phyloP scores from a whole-genome alignment of 2,797 vertebrate genomes.

The Phyllotis vaccarum region DNA sequence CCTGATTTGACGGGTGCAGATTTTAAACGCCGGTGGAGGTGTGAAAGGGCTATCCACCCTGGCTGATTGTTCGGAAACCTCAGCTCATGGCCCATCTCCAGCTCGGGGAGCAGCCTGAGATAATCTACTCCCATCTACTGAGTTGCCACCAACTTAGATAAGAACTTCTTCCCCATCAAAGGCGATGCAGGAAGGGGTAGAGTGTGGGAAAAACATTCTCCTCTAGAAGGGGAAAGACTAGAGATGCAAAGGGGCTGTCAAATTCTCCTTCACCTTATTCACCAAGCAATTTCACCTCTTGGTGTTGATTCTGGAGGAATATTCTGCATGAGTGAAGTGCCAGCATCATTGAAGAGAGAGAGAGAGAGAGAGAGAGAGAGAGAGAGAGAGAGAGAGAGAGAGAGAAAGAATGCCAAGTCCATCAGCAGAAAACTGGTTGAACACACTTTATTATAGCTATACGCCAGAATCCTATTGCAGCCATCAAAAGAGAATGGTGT shows the following conservation, averaged over 20 bases:
- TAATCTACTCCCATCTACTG: background rate
- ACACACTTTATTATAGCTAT: constrained; percentile 59
- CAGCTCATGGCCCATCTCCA: background rate
- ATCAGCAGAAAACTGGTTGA: constrained; percentile 47
- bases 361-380: constrained; percentile 20
- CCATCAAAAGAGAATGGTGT: constrained; percentile 58
- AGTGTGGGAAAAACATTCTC: background rate
- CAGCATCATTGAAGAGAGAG: background rate
- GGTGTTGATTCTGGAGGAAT: constrained; percentile 58
- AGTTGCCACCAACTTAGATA: background rate
- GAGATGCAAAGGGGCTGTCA: constrained; percentile 56
- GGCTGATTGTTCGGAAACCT: constrained; percentile 61
- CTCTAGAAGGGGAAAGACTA: background rate
- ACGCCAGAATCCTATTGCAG: background rate
- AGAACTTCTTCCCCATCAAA: background rate
- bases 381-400: background rate
- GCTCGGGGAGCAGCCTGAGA: background rate
- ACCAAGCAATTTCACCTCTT: constrained; percentile 23
- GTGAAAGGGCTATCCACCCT: constrained; percentile 32
- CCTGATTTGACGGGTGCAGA: background rate
- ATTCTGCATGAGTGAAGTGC: constrained; percentile 1
- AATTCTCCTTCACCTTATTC: constrained; percentile 44
- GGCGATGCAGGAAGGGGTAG: background rate
- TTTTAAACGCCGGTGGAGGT: constrained; percentile 39
- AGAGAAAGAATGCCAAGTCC: background rate